These are phyloP conservation scores for Diarsia rubi DNA, from an alignment of 2,888 invertebrate species.

Conservation along the genomic window DNA sequence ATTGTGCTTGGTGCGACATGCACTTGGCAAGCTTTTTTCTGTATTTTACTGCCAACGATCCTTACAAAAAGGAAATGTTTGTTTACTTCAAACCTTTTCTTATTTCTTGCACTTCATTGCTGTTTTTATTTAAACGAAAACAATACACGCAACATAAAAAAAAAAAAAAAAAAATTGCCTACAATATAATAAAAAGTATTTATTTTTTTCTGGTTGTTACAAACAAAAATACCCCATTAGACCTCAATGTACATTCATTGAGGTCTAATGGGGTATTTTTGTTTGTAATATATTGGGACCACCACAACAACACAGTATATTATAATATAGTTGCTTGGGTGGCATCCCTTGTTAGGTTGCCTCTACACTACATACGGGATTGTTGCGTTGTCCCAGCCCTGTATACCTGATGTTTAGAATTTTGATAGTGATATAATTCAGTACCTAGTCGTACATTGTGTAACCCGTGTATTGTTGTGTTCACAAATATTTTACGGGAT, in stretches of 20 bases:
- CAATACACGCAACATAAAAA: neutral
- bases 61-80: neutral
- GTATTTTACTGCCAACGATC: neutral
- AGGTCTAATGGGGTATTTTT: neutral
- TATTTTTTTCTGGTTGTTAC: neutral
- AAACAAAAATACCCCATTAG: too few relatives aligned
- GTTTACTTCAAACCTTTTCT: neutral
- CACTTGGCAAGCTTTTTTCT: too few relatives aligned
- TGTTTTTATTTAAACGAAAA: neutral
- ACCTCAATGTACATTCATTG: neutral
- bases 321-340: neutral
- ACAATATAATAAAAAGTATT: neutral
- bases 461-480: too few relatives aligned
- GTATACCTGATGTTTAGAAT: constrained; percentile 6
- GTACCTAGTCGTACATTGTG: neutral
- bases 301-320: neutral
- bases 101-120: neutral
- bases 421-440: neutral
- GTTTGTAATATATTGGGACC: neutral
- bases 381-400: constrained; percentile 64
- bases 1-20: too few relatives aligned
- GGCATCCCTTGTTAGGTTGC: constrained; percentile 60
- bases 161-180: neutral
- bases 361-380: constrained; percentile 61
- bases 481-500: neutral